Conservation (phyloP, 2,113 vertebrate species). For the Eublepharis macularius region DNA sequence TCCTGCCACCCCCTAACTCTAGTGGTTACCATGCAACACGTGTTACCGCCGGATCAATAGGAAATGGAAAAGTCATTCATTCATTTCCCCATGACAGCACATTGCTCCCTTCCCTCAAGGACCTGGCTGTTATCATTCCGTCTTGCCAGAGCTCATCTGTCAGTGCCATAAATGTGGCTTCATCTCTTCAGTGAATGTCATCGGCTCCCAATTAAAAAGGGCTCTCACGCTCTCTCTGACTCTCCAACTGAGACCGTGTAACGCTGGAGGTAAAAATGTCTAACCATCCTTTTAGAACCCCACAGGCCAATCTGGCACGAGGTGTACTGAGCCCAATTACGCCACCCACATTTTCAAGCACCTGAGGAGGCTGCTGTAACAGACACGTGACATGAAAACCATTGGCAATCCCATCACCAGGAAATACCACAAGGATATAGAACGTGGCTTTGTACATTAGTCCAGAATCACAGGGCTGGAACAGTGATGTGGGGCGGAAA, state of each 20-base stretch:
- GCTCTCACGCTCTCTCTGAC: not conserved
- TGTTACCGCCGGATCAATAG: not conserved
- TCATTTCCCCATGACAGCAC: not conserved
- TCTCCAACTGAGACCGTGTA: not conserved
- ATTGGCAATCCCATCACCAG: not conserved
- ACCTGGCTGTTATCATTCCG: not conserved
- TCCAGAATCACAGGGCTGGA: too few relatives aligned
- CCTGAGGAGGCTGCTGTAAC: not conserved
- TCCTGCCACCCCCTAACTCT: not conserved
- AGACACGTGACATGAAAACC: not conserved
- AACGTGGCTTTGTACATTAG: not conserved
- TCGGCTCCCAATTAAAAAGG: slow-evolving; percentile 1
- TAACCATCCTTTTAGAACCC: not conserved
- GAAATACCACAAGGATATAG: not conserved
- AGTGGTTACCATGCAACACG: not conserved
- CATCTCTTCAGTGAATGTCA: not conserved
- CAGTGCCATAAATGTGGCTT: not conserved
- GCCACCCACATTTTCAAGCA: not conserved
- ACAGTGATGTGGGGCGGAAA: too few relatives aligned
- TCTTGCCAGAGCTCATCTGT: not conserved
- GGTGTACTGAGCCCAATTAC: not conserved
- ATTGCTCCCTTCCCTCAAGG: not conserved
- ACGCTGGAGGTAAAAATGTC: not conserved
- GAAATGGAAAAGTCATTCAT: slow-evolving; percentile 20
- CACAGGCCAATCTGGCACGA: not conserved